phyloP scores from a whole-genome alignment of 2,797 vertebrate genomes.

The Phataginus tricuspis region DNA sequence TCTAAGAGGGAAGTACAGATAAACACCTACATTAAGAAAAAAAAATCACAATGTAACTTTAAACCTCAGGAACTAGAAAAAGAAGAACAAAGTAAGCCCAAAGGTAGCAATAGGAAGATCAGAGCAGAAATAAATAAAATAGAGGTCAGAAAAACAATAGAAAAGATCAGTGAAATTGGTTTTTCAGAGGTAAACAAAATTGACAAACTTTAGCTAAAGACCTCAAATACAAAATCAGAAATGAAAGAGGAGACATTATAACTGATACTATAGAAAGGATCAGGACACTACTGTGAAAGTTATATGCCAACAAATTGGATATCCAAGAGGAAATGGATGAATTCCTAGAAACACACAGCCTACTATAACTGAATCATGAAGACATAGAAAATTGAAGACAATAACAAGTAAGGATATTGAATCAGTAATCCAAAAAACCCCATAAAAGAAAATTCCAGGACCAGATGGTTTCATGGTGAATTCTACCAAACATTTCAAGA shows the following conservation, averaged over 20 bases:
- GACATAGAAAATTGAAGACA: not conserved
- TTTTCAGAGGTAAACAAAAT: too few relatives aligned
- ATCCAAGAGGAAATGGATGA: not conserved
- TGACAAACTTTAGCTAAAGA: not conserved
- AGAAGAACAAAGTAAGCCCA: not conserved
- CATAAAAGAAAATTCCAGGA: not conserved
- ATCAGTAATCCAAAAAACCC: not conserved
- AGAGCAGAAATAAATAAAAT: not conserved
- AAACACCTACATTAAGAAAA: not conserved
- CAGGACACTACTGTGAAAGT: not conserved
- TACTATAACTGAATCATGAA: not conserved
- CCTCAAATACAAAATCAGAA: not conserved
- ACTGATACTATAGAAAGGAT: not conserved
- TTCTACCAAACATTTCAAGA: not conserved
- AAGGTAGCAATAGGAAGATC: not conserved
- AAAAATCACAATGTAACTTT: not conserved
- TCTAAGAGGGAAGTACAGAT: not conserved
- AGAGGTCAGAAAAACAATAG: not conserved
- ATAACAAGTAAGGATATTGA: not conserved
- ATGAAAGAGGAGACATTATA: not conserved
- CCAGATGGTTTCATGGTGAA: not conserved
- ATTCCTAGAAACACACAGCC: not conserved
- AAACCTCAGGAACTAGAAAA: not conserved
- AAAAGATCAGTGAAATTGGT: not conserved
- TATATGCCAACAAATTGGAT: not conserved